Evolutionary conservation across 2,888 invertebrate species (phyloP), one percentile per base, ranked within the genome.

Genomic region (Brachylomia viminalis): DNA sequence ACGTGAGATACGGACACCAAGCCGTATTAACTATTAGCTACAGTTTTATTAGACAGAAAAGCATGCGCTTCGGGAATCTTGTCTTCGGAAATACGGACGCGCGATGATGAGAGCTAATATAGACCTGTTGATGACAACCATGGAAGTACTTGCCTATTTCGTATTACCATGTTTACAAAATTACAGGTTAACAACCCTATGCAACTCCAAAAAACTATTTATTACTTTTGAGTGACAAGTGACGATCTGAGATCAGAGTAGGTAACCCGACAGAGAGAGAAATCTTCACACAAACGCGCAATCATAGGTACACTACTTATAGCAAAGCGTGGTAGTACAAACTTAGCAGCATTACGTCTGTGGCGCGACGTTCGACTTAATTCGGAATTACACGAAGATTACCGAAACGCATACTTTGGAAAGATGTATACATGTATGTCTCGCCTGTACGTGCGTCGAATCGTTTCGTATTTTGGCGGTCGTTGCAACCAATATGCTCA

Each of bases 401-500:
- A 47, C 15, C 23, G 66, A 30, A 30, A 23, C 66, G 8, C 66
- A 65, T 49, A 6, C 15, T 65, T 49, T 66, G 10, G 15, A 5
- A 47, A 52, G 17, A 30, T 6, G 30, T 27, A 27, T 11, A 1
- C 23, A 47, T 71, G 56, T 72, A 58, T 65, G 38, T 73, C 52
- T 64, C 62, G 64, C 30, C 66, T 77, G 72, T 69, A 76, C 62
- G 66, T 75, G 72, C 67, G 59, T n/a, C n/a, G 17, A 79, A 83
- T 75, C 76, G 72, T 84, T 85, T 84, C 78, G 84, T 79, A 82
- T 84, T 80, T 86, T 27, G 67, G 11, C 68, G 56, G 76, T 68
- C 71, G 79, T 67, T 74, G 79, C 76, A 82, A 80, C 74, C 86
- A 83, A 85, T 82, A 80, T 73, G 71, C 73, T 66, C 67, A 77